These are phyloP conservation scores for Distichodus sexfasciatus DNA, from an alignment of 2,797 vertebrate genomes.

Conservation along the genomic window DNA sequence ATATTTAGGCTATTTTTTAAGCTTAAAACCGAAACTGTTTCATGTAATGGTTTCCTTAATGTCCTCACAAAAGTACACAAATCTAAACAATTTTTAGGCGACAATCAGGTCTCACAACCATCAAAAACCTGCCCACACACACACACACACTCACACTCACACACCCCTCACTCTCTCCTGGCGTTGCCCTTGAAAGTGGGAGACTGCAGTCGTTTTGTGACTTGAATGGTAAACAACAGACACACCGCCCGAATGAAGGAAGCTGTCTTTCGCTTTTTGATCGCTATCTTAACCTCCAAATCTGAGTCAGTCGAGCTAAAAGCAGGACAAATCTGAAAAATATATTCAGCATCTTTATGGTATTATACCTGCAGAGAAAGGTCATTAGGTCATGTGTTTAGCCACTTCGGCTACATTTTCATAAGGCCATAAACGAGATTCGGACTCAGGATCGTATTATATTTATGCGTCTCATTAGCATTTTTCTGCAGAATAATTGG, in stretches of 20 bases:
- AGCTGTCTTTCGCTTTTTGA: conserved; percentile 11
- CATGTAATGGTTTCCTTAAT: not conserved
- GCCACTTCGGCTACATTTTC: too few relatives aligned
- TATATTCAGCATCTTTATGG: too few relatives aligned
- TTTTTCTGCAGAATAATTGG: not conserved
- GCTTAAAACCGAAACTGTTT: not conserved
- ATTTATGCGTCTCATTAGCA: not conserved
- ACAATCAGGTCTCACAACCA: too few relatives aligned
- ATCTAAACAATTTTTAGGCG: too few relatives aligned
- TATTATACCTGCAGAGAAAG: too few relatives aligned
- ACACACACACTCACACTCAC: not conserved
- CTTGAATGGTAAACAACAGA: conserved; percentile 30
- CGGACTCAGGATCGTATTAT: not conserved
- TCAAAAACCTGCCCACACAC: too few relatives aligned
- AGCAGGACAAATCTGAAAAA: conserved; percentile 4
- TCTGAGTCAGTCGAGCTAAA: not conserved
- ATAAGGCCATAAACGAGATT: too few relatives aligned
- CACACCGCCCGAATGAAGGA: conserved; percentile 1
- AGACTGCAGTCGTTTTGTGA: conserved; percentile 29
- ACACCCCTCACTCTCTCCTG: not conserved
- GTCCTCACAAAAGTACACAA: too few relatives aligned
- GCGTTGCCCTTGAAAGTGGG: conserved; percentile 10
- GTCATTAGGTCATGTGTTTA: too few relatives aligned
- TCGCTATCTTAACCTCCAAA: not conserved
- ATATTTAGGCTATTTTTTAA: not conserved